Evolutionary conservation across 2,888 invertebrate species (phyloP), one percentile per base, ranked within the genome.

Genomic region (Pseudeuparius sepicola): DNA sequence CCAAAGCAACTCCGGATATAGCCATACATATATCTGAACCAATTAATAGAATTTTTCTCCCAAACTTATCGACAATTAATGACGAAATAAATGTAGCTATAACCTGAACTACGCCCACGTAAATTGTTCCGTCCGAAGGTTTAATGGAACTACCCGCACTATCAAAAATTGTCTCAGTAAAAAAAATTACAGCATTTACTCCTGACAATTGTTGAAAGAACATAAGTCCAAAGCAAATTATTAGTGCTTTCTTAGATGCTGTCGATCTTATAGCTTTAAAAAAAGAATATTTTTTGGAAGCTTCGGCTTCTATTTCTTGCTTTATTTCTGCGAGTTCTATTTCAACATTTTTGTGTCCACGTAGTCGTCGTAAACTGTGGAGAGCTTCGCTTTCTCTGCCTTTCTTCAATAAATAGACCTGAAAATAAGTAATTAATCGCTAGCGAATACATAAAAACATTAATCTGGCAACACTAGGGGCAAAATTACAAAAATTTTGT

Each of bases 141-240:
- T 68, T 57, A 14, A 85, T 66, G 0, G 60, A 42, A 3, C 71
- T 70, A 6, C 73, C 73, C 4, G 84, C 77, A 27, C 68, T 40
- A 30, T 59, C 51, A 58, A 92, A 90, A 41, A 93, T 92, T 1
- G 65, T 57, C 0, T 71, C 70, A 0, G 80, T 73, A 50, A 83
- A 86, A 59, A 87, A 87, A 40, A 87, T 82, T 3, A 87, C 80
- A 1, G 83, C 83, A 49, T 88, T 87, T 28, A 85, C 75, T 24
- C 87, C 86, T 35, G 80, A 78, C 34, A 89, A 65, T 57, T 92
- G 90, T 56, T 92, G 92, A 63, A 89, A 84, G 46, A 86, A 61
- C 89, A 90, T 90, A 3, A 92, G 67, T 2, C 79, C 75, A 53
- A 82, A 76, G 45, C 76, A 78, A 38, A 87, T 81, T 7, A 75